These are phyloP conservation scores for Aspidoscelis tigris DNA, from an alignment of 2,113 vertebrate genomes.

Conservation along the genomic window DNA sequence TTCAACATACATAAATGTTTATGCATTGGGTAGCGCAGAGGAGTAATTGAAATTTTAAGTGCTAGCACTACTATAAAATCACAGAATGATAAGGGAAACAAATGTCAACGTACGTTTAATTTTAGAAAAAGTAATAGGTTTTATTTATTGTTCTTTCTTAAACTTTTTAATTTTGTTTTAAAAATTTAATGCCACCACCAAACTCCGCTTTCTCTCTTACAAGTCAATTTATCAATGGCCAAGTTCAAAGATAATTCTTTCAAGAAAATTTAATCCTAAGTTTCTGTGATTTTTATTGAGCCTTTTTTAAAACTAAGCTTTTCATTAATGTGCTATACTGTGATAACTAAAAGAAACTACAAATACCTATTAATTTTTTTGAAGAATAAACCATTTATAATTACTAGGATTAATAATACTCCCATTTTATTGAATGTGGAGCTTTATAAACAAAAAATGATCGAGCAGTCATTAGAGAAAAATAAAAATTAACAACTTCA, in stretches of 20 bases:
- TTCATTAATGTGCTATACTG: background rate
- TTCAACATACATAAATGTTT: background rate
- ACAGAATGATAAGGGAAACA: background rate
- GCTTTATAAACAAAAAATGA: background rate
- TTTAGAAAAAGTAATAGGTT: background rate
- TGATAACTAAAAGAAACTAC: background rate
- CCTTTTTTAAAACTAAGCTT: background rate
- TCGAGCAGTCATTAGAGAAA: background rate
- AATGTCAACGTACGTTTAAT: background rate
- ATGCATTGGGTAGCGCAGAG: background rate
- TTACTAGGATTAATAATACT: conserved; percentile 12
- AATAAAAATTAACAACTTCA: background rate
- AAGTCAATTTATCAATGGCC: background rate
- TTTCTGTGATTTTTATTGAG: background rate
- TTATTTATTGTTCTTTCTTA: background rate
- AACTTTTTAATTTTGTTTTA: background rate
- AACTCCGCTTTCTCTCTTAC: background rate
- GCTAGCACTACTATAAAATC: background rate
- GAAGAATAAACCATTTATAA: conserved; percentile 12
- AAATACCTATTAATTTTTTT: background rate
- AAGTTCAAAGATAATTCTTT: background rate
- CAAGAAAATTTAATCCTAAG: background rate
- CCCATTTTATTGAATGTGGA: background rate
- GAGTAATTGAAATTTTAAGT: background rate
- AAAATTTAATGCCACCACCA: background rate